Base-by-base conservation (phyloP, 2,797 vertebrate species). In the Mormyrops boulengeri region DNA sequence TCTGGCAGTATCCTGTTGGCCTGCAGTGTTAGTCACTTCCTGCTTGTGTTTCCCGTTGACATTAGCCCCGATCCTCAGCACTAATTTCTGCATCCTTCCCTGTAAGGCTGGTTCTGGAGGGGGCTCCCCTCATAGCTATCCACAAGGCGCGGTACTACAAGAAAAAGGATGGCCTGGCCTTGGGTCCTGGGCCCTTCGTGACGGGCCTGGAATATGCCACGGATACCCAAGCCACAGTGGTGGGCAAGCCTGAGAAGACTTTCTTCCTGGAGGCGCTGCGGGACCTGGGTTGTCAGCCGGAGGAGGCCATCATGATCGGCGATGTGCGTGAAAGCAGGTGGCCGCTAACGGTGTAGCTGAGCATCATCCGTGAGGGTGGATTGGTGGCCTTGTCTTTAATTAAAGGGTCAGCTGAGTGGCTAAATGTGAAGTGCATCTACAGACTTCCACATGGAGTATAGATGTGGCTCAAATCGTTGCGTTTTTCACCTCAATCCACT, bases 81-180 rank as follows among this genome's bases (percentile, higher is more conserved):
- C 41, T 47, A 0, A 19, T 17, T 87, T 90, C 0, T 88, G 77
- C 86, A 34, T 90, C 53, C 92, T 82, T 82, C 73, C 88, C 80
- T 0, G 88, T 7, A 55, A 99, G 98, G 92, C 92, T 99, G 92
- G 92, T 98, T 88, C 93, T 99, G 91, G 95, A 97, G 0, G 98
- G 98, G 0, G 98, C 98, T 0, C 97, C 97, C 84, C 97, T 99
- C 89, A 98, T 99, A 57, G 98, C 98, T 0, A 96, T 99, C 93
- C 98, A 99, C 90, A 99, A 99, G 93, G 98, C 98, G 85, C 96
- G 98, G 0, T 99, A 99, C 92, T 99, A 97, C 93, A 97, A 97
- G 93, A 96, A 95, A 87, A 96, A 96, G 89, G 97, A 99, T 0
- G 98, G 97, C 4, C 92, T 99, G 91, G 96, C 98, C 0, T 95